A percentile compares a stretch with the other conserved stretches of the same genome.
Conservation (phyloP, 2,113 vertebrate genomes). For the Thunnus maccoyii region DNA sequence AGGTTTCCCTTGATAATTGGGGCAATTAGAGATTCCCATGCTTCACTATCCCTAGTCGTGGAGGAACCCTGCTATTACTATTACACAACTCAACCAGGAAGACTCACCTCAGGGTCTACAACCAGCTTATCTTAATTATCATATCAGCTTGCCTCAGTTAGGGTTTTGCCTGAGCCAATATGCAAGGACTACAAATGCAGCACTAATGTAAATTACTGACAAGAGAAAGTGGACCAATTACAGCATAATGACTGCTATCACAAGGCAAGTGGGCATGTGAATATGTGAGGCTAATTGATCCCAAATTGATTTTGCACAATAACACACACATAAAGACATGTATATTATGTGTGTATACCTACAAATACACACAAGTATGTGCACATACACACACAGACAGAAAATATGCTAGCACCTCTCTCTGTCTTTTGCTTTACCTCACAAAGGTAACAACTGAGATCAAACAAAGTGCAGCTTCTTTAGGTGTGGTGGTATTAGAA, state of each 20-base stretch:
- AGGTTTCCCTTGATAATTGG: conserved; percentile 78
- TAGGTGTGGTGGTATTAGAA: conserved; percentile 49
- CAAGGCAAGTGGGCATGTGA: conserved; percentile 48
- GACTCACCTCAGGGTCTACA: conserved; percentile 69
- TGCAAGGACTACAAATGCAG: conserved; percentile 51
- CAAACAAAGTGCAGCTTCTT: conserved; percentile 41
- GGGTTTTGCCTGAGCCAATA: conserved; percentile 49
- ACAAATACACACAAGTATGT: conserved; percentile 4
- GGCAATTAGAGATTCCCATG: conserved; percentile 77
- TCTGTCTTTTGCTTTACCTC: conserved; percentile 29
- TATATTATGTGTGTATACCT: not conserved
- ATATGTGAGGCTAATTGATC: conserved; percentile 43
- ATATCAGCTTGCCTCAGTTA: conserved; percentile 76
- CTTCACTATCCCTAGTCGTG: conserved; percentile 61
- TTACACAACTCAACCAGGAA: conserved; percentile 63
- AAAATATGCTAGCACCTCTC: conserved; percentile 6
- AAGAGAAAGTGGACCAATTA: conserved; percentile 63
- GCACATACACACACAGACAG: conserved; percentile 1
- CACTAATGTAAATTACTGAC: conserved; percentile 76
- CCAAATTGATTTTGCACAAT: not conserved
- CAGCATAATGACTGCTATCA: conserved; percentile 62
- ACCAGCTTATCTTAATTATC: conserved; percentile 75
- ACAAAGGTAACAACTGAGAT: conserved; percentile 51
- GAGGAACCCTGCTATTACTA: conserved; percentile 73
- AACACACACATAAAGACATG: not conserved